Percentiles rank a stretch among this genome's conserved stretches.
Conservation (phyloP, 2,113 vertebrate species). For the Progne subis region DNA sequence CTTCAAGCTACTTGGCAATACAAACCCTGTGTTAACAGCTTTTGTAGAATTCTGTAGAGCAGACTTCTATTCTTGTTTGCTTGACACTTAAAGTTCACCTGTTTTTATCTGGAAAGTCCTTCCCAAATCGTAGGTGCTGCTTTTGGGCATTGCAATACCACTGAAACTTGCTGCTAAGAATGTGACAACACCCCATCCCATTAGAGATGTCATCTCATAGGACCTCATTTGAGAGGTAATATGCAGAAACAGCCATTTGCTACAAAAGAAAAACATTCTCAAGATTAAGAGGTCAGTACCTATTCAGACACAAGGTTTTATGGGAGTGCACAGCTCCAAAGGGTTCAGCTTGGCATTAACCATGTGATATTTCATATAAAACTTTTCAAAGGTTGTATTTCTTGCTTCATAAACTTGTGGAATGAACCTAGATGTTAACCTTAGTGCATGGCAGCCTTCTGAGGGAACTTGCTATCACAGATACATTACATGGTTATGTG, state of each 20-base stretch:
- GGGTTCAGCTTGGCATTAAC: conserved; percentile 43
- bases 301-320: conserved; percentile 20
- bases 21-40: accelerated
- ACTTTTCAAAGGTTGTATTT: conserved; percentile 63
- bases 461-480: not conserved
- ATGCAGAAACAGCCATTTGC: conserved; percentile 8
- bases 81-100: not conserved
- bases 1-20: not conserved
- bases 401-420: conserved; percentile 66
- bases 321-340: not conserved
- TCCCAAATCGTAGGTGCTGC: not conserved
- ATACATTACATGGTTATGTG: conserved; percentile 53
- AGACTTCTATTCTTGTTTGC: not conserved
- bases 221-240: not conserved
- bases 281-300: conserved; percentile 25
- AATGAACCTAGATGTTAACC: conserved; percentile 64
- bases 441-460: not conserved
- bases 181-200: not conserved
- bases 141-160: not conserved
- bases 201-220: not conserved
- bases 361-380: conserved; percentile 46
- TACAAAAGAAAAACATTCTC: not conserved
- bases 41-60: not conserved
- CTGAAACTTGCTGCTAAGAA: not conserved
- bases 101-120: not conserved